These are phyloP conservation scores for Rhynchomys soricoides DNA, from an alignment of 2,113 vertebrate genomes.

Conservation along the genomic window DNA sequence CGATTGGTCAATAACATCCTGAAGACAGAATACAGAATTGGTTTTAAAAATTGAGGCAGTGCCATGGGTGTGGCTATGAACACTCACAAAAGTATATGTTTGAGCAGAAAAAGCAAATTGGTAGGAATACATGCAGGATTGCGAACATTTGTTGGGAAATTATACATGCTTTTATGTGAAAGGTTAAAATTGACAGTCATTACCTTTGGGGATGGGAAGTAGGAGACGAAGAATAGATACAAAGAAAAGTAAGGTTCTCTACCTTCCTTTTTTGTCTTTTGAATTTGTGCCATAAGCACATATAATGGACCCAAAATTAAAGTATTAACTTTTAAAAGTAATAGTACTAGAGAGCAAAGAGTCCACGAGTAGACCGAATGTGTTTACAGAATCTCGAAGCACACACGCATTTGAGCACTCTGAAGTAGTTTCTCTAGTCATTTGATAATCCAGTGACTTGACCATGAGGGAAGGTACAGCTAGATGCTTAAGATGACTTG, in stretches of 20 bases:
- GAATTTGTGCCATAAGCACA: constrained; percentile 35
- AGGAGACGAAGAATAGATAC: neutral
- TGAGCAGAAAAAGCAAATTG: constrained; percentile 23
- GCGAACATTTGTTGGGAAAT: constrained; percentile 3
- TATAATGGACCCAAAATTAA: constrained; percentile 24
- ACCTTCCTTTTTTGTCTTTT: constrained; percentile 21
- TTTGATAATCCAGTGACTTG: neutral
- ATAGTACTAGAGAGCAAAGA: neutral
- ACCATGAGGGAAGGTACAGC: neutral
- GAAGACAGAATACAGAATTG: constrained; percentile 7
- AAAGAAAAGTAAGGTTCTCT: constrained; percentile 50
- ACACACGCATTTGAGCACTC: neutral
- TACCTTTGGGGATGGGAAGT: neutral
- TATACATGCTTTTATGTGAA: neutral
- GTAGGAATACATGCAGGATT: neutral
- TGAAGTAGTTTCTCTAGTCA: constrained; percentile 3
- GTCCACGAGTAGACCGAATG: neutral
- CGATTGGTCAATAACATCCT: neutral
- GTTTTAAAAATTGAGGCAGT: neutral
- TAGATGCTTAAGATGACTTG: neutral
- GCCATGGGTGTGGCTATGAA: neutral
- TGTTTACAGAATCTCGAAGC: neutral
- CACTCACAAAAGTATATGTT: constrained; percentile 1
- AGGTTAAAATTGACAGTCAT: neutral
- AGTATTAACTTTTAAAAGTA: constrained; percentile 17